A percentile compares a stretch with the other conserved stretches of the same genome.
These are phyloP conservation scores for Eupithecia pulchellata DNA, from an alignment of 2,888 invertebrate species.

Conservation along the genomic window DNA sequence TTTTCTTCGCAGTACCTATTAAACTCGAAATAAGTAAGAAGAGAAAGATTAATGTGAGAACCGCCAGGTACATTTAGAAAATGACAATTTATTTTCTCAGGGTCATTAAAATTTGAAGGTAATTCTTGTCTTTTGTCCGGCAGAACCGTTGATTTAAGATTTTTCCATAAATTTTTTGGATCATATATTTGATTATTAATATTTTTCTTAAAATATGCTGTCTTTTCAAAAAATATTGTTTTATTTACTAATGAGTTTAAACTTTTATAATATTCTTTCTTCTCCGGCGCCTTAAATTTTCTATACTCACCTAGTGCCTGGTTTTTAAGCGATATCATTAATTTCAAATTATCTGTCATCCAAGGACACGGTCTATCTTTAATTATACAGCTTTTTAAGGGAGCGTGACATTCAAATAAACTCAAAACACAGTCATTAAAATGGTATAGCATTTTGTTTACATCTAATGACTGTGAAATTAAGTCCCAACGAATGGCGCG, in stretches of 20 bases:
- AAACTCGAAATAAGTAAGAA: not conserved
- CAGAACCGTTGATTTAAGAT: not conserved
- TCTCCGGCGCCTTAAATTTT: not conserved
- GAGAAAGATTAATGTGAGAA: not conserved
- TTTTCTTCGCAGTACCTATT: not conserved
- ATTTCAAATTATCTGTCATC: too few relatives aligned
- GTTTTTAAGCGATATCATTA: too few relatives aligned
- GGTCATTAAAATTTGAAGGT: not conserved
- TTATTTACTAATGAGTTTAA: not conserved
- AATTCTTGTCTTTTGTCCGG: not conserved
- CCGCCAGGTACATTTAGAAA: not conserved
- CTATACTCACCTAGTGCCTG: not conserved
- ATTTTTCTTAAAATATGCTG: not conserved
- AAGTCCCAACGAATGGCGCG: too few relatives aligned
- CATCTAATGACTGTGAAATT: too few relatives aligned
- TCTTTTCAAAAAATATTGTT: not conserved
- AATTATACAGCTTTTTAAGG: too few relatives aligned
- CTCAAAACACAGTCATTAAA: too few relatives aligned
- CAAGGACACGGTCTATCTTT: too few relatives aligned
- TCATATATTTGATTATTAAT: not conserved
- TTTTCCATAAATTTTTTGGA: not conserved
- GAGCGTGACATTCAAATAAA: too few relatives aligned
- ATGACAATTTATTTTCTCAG: not conserved
- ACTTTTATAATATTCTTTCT: not conserved
- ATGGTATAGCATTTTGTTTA: too few relatives aligned